Percentiles rank a stretch among this genome's conserved stretches.
These are phyloP conservation scores for Leptinotarsa peninsularis DNA, from an alignment of 2,888 invertebrate genomes.

Conservation along the genomic window DNA sequence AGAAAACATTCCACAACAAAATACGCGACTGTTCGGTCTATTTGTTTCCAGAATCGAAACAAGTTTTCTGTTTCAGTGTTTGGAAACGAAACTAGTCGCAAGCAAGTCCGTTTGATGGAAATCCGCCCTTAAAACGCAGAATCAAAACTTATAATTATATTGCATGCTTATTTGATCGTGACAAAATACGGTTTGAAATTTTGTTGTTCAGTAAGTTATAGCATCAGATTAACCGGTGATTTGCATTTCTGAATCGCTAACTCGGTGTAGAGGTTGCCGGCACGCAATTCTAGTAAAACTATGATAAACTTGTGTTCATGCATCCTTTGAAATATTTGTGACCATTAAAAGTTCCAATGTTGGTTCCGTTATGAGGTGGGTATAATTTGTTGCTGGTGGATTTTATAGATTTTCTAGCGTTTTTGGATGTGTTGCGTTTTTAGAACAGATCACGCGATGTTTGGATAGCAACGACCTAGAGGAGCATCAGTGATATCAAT, in stretches of 20 bases:
- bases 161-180: slow-evolving; percentile 62
- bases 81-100: too few species aligned
- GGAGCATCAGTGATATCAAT: too few species aligned
- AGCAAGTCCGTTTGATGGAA: too few species aligned
- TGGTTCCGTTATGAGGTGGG: slow-evolving; percentile 23
- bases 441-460: neutral
- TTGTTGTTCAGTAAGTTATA: slow-evolving; percentile 64
- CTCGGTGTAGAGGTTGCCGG: slow-evolving; percentile 49
- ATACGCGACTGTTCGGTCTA: too few species aligned
- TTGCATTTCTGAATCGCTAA: slow-evolving; percentile 61
- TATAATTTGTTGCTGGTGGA: slow-evolving; percentile 21
- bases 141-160: slow-evolving; percentile 63
- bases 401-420: neutral
- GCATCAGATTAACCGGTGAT: slow-evolving; percentile 63
- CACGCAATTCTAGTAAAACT: slow-evolving; percentile 59
- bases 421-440: neutral
- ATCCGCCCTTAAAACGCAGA: neutral
- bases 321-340: slow-evolving; percentile 41
- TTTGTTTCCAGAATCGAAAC: too few species aligned
- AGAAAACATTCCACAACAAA: too few species aligned
- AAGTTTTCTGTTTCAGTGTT: too few species aligned
- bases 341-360: slow-evolving; percentile 29
- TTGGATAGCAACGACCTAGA: too few species aligned
- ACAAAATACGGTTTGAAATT: slow-evolving; percentile 62
- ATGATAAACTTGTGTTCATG: slow-evolving; percentile 60